Percentiles rank a stretch among this genome's conserved stretches.
Conservation (phyloP, 2,888 invertebrate species). For the Hecatera dysodea region DNA sequence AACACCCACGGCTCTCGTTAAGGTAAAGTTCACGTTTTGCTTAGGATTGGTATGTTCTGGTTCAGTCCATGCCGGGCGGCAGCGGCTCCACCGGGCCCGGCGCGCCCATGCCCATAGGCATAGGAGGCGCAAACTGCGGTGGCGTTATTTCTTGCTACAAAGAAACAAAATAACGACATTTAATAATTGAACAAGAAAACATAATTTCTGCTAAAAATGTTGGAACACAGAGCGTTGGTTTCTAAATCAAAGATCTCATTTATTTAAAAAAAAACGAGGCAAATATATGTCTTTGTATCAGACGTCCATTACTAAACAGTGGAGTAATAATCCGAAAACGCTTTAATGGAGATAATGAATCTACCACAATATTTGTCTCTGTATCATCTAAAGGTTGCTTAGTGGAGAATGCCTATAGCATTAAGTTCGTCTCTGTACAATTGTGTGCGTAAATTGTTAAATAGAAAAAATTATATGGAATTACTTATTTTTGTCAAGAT, state of each 20-base stretch:
- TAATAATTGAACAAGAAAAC: not conserved
- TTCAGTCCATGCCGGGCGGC: slow-evolving; percentile 87
- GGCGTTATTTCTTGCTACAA: slow-evolving; percentile 64
- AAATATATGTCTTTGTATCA: not conserved
- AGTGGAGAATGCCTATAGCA: no score
- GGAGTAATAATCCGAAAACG: not conserved
- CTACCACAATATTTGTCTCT: no score
- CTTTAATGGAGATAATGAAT: no score
- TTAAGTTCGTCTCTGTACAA: no score
- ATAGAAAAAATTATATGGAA: no score
- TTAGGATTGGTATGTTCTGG: not conserved
- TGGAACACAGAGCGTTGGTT: not conserved
- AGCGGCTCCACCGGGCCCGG: slow-evolving; percentile 77
- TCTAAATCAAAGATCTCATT: not conserved
- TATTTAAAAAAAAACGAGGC: not conserved
- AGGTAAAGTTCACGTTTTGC: slow-evolving; percentile 39
- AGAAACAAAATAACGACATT: slow-evolving; percentile 5
- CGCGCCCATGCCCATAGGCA: slow-evolving; percentile 54
- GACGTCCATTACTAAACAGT: not conserved
- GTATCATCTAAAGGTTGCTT: no score
- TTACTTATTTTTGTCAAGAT: no score
- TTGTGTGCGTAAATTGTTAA: no score
- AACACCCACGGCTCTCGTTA: slow-evolving; percentile 15
- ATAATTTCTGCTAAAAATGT: not conserved
- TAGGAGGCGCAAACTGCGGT: slow-evolving; percentile 48